These are phyloP conservation scores for Microplitis demolitor DNA, from an alignment of 1,140 invertebrate genomes.

Conservation along the genomic window DNA sequence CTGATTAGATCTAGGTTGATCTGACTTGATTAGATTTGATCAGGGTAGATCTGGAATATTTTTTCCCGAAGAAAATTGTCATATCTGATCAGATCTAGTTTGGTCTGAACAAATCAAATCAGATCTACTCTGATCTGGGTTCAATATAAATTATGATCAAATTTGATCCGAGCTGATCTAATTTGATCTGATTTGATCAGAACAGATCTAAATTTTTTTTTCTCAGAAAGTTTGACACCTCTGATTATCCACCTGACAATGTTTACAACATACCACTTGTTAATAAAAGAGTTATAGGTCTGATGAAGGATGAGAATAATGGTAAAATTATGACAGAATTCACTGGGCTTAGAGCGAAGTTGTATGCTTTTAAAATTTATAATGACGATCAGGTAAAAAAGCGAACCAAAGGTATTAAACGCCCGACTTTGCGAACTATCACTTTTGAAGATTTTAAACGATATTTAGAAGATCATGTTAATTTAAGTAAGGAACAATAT, in stretches of 20 bases:
- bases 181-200: no score
- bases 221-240: background rate
- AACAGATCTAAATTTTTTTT: no score
- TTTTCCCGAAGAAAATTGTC: no score
- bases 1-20: no score
- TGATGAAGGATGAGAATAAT: constrained; percentile 7
- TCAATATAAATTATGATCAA: no score
- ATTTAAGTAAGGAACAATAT: background rate
- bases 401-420: constrained; percentile 28
- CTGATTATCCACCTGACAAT: background rate
- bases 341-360: background rate
- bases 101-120: no score
- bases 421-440: constrained; percentile 3
- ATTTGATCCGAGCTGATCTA: no score
- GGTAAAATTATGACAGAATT: constrained; percentile 9
- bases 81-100: no score
- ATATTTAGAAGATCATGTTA: constrained; percentile 1
- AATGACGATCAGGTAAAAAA: background rate
- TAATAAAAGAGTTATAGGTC: constrained; percentile 4
- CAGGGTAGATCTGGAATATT: no score
- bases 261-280: background rate
- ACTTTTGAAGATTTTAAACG: constrained; percentile 21
- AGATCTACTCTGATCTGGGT: no score
- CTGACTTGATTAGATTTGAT: no score
- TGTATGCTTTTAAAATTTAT: background rate